Evolutionary conservation across 2,888 invertebrate genomes (phyloP).

Genomic region (Dasypolia templi): DNA sequence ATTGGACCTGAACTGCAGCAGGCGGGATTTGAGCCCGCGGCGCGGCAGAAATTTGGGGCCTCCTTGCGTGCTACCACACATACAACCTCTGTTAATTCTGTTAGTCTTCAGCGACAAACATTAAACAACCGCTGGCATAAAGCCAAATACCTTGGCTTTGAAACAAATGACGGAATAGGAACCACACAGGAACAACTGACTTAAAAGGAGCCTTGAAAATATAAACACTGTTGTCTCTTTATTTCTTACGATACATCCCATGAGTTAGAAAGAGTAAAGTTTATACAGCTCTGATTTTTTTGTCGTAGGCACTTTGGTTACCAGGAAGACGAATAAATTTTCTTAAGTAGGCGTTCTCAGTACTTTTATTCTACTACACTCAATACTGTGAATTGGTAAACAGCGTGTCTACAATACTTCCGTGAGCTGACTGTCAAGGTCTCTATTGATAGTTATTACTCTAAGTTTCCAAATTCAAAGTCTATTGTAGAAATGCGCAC

Average conservation of each 20-base stretch:
- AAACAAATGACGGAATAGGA: slow-evolving; percentile 25
- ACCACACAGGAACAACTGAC: not conserved
- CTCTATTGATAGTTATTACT: not conserved
- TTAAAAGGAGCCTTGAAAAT: not conserved
- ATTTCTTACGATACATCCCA: not conserved
- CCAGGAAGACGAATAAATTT: not conserved
- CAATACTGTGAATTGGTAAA: not conserved
- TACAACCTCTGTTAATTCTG: slow-evolving; percentile 77
- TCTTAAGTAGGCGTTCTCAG: not conserved
- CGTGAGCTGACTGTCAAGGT: no score
- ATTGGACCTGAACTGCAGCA: slow-evolving; percentile 97
- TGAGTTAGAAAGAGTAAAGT: not conserved
- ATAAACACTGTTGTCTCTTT: not conserved
- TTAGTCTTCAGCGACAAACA: slow-evolving; percentile 51
- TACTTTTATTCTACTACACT: not conserved
- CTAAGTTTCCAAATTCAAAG: not conserved
- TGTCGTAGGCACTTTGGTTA: not conserved
- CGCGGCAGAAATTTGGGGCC: slow-evolving; percentile 97
- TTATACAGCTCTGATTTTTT: not conserved
- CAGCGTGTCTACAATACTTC: not conserved
- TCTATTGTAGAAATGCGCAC: not conserved
- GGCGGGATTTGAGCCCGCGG: slow-evolving; percentile 97
- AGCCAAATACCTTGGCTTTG: slow-evolving; percentile 17
- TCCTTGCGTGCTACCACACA: slow-evolving; percentile 91
- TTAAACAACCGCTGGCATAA: slow-evolving; percentile 19